A percentile compares a stretch with the other conserved stretches of the same genome.
Conservation (phyloP, 2,888 invertebrate genomes). For the Drosophila putrida region DNA sequence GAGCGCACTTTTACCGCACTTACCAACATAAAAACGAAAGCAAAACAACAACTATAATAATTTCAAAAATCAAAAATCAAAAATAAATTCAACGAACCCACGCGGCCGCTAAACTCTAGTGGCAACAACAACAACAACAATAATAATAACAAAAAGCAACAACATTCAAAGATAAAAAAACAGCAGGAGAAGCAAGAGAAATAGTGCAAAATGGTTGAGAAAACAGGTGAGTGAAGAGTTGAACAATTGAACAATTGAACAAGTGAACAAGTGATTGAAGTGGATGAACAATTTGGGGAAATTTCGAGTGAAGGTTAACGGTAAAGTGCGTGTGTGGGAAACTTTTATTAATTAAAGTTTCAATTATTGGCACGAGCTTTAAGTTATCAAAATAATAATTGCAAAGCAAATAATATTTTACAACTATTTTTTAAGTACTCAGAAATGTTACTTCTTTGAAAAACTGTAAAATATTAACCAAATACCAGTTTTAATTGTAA, state of each 20-base stretch:
- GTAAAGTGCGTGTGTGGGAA: constrained; percentile 14
- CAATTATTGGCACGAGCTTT: background rate
- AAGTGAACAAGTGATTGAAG: constrained; percentile 9
- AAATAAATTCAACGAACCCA: constrained; percentile 49
- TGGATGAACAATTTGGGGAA: constrained; percentile 40
- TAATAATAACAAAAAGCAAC: constrained; percentile 14
- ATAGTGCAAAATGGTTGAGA: constrained; percentile 76
- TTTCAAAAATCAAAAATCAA: background rate
- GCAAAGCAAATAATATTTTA: background rate
- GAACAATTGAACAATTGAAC: constrained; percentile 5
- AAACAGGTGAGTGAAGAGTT: constrained; percentile 72
- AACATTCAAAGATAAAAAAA: constrained; percentile 19
- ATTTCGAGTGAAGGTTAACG: constrained; percentile 35
- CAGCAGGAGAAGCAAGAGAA: constrained; percentile 26
- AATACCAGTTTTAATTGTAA: too few species aligned
- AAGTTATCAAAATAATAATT: background rate
- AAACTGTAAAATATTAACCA: too few species aligned
- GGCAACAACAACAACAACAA: constrained; percentile 32
- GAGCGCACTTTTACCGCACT: constrained; percentile 55
- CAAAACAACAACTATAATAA: constrained; percentile 29
- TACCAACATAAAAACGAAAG: constrained; percentile 49
- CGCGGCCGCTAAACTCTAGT: constrained; percentile 66
- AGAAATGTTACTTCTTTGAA: too few species aligned
- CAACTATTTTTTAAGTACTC: too few species aligned
- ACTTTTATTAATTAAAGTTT: constrained; percentile 11